Evolutionary conservation across 2,797 vertebrate genomes (phyloP).

Genomic region (Glossophaga mutica): DNA sequence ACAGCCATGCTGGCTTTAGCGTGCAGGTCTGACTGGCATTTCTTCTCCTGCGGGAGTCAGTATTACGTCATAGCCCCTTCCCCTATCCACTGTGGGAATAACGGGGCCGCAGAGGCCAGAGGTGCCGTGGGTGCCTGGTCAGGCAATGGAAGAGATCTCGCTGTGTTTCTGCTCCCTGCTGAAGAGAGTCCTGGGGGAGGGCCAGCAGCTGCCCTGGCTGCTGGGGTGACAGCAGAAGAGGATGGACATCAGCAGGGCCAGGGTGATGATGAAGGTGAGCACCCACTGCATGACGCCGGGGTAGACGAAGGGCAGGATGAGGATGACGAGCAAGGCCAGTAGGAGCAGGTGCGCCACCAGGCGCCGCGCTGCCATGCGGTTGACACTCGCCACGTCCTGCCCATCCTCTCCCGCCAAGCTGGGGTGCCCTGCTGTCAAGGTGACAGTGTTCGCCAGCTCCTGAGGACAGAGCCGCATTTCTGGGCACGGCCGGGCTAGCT

Average conservation of each 20-base stretch:
- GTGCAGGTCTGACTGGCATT: neutral
- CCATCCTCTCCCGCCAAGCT: neutral
- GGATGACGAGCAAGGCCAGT: slow-evolving; percentile 69
- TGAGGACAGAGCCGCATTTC: slow-evolving; percentile 54
- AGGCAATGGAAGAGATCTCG: slow-evolving; percentile 72
- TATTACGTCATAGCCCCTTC: neutral
- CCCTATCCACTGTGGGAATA: neutral
- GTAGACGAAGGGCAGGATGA: slow-evolving; percentile 81
- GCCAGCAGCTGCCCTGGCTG: slow-evolving; percentile 27
- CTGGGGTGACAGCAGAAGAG: slow-evolving; percentile 78
- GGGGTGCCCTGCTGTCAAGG: neutral
- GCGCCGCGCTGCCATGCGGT: slow-evolving; percentile 70
- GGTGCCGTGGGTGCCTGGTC: neutral
- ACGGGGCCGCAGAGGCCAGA: neutral
- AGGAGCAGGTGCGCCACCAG: slow-evolving; percentile 79
- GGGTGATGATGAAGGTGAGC: slow-evolving; percentile 64
- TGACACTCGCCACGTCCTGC: neutral
- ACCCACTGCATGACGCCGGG: slow-evolving; percentile 77
- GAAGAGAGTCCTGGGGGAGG: neutral
- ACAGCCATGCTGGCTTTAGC: neutral
- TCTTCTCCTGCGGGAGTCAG: neutral
- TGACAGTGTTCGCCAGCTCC: neutral
- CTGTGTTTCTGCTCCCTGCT: slow-evolving; percentile 69
- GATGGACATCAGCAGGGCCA: slow-evolving; percentile 76
- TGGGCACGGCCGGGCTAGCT: neutral